Evolutionary conservation across 2,113 vertebrate genomes (phyloP), one percentile per base, ranked within the genome.

Genomic region (Albula goreensis): DNA sequence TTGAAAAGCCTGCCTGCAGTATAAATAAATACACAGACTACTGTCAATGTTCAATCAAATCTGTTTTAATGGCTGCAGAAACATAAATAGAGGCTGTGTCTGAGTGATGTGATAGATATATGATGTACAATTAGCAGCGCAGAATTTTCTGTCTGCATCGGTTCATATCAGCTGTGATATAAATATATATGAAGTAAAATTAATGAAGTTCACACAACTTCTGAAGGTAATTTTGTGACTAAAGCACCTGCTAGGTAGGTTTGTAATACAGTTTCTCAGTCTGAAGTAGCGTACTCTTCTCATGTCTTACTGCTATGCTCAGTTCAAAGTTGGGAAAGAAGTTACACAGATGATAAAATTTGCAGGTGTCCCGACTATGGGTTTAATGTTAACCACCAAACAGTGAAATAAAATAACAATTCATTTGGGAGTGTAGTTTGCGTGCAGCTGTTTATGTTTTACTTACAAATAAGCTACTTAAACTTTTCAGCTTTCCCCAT

Each of bases 211-310:
- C 31, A 41, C 31, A 41, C 31, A 56, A 12, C 53, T 56, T 9
- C 31, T 41, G 31, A 41, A 41, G 31, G 31, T 66, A 19, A 66
- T 66, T 66, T 15, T 66, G 19, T 66, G 60, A 19, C 17, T 11
- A 7, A 13, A 19, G 15, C 50, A 56, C 31, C 2, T 48, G 9
- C 15, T 12, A 7, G 70, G 66, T 50, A 15, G 70, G 5, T 56
- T 78, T 52, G n/a, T 78, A 10, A 41, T 84, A n/a, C 11, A 17
- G 49, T 31, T 5, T 50, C 17, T n/a, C 63, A 77, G n/a, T 31
- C 66, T 84, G 63, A 77, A 84, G 31, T 41, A 77, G 31, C 19
- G 83, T 84, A 52, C 19, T 66, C 22, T 49, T 50, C 70, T 77
- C 8, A 25, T 17, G 52, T 84, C 6, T 78, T 25, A 84, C 51